Evolutionary conservation across 2,113 vertebrate species (phyloP), one percentile per base, ranked within the genome.

Genomic region (Equus quagga): DNA sequence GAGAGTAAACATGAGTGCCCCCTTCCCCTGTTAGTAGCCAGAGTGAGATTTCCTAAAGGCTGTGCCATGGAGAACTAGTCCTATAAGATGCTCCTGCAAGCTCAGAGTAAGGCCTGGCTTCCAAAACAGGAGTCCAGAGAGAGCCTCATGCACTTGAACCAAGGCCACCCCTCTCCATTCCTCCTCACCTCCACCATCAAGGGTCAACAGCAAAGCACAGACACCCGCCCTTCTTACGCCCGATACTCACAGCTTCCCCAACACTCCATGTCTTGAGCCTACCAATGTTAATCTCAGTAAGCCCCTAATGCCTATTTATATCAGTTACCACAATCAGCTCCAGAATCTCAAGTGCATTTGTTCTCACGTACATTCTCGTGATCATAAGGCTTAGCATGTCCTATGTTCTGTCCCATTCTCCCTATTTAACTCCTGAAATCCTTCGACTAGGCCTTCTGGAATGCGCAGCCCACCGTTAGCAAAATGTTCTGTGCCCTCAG

Each of bases 41-140:
- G n/a, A 96, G 31, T 36, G 51, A 96, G 51, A 12, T 69, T 93
- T 87, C 56, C 56, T 62, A 73, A 67, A 91, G 46, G 14, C 81
- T 75, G 28, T 26, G 62, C 18, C 54, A 17, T 82, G 26, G 46
- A 60, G 15, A 11, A 33, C 33, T 24, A 44, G 72, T 65, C 19
- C 67, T 88, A 1, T 44, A 6, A 19, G 56, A 54, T 88, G 12
- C 8, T 64, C 44, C 70, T 73, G 10, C 26, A 90, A 78, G 51
- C 49, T 89, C 62, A 65, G 15, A 41, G 24, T 19, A 75, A 67
- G 19, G 36, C 23, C 54, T 28, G 64, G 26, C 83, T 96, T 94
- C 75, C 41, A 82, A 24, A 62, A 56, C 41, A 49, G 41, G 12
- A 13, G 5, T 75, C 51, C 26, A 28, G 19, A 92, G 62, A 76